phyloP scores from a whole-genome alignment of 2,113 vertebrate genomes.

The Colossoma macropomum region DNA sequence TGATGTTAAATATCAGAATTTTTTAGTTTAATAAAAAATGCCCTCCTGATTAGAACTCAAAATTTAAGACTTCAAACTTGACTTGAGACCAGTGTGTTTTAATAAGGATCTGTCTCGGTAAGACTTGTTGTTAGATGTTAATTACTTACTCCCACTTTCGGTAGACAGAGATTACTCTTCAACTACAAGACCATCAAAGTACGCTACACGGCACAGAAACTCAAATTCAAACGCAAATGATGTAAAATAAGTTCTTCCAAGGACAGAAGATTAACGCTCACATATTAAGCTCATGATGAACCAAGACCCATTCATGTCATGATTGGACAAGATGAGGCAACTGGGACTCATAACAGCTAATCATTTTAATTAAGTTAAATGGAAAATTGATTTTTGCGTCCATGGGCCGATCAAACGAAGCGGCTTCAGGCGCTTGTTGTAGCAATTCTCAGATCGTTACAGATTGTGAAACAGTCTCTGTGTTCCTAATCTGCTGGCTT shows the following conservation, averaged over 20 bases:
- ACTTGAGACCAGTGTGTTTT: too few species aligned
- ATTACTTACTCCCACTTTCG: too few species aligned
- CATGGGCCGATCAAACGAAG: constrained; percentile 9
- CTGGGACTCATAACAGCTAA: not conserved
- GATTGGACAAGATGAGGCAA: constrained; percentile 10
- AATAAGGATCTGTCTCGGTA: too few species aligned
- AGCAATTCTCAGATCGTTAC: constrained; percentile 3
- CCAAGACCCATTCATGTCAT: not conserved
- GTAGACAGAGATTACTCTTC: too few species aligned
- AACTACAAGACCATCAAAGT: too few species aligned
- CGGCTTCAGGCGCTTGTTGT: not conserved
- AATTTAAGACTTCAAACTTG: too few species aligned
- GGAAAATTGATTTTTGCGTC: not conserved
- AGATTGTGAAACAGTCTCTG: not conserved
- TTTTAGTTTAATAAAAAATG: too few species aligned
- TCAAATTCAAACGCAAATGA: not conserved
- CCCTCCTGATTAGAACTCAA: too few species aligned
- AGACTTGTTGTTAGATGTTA: too few species aligned
- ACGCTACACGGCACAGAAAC: too few species aligned
- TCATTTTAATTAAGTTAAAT: constrained; percentile 3
- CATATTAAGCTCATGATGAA: not conserved
- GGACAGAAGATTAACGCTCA: not conserved
- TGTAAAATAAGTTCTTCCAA: not conserved
- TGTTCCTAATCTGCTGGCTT: not conserved
- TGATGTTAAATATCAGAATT: too few species aligned